Conservation (phyloP, 2,113 vertebrate species). For the Cygnus buccinator region DNA sequence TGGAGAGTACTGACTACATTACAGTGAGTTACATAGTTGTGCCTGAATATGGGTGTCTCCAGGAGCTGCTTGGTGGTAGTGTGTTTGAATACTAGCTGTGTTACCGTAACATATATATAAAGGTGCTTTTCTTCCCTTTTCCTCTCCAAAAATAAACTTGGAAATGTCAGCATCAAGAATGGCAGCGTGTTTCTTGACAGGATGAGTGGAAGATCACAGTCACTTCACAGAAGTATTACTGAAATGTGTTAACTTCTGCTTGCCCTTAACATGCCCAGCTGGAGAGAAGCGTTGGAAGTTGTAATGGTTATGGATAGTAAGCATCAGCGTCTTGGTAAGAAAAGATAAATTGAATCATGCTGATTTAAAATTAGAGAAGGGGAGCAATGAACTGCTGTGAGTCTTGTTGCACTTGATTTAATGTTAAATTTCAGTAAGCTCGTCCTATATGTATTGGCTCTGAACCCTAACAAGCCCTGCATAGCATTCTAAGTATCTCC, state of each 20-base stretch:
- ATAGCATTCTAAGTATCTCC: background rate
- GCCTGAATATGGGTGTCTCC: background rate
- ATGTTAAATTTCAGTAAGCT: background rate
- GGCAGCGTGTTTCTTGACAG: conserved; percentile 22
- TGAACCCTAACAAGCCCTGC: background rate
- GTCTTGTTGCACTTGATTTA: background rate
- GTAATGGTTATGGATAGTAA: background rate
- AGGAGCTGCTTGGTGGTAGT: background rate
- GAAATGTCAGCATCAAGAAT: conserved; percentile 27
- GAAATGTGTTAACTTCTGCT: background rate
- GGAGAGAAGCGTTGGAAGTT: background rate
- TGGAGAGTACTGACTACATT: background rate
- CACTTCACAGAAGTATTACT: background rate
- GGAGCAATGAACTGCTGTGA: background rate
- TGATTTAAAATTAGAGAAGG: background rate
- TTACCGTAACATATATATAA: background rate
- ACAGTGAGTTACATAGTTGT: background rate
- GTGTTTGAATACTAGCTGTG: background rate
- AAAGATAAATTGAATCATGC: background rate
- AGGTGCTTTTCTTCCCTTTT: background rate
- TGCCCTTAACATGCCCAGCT: conserved; percentile 10
- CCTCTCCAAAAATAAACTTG: conserved; percentile 21
- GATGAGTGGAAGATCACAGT: conserved; percentile 17
- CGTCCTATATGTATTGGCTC: background rate
- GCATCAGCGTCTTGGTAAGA: background rate